Evolutionary conservation across 2,888 invertebrate species (phyloP), one percentile per base, ranked within the genome.

Genomic region (Tetragonula carbonaria): DNA sequence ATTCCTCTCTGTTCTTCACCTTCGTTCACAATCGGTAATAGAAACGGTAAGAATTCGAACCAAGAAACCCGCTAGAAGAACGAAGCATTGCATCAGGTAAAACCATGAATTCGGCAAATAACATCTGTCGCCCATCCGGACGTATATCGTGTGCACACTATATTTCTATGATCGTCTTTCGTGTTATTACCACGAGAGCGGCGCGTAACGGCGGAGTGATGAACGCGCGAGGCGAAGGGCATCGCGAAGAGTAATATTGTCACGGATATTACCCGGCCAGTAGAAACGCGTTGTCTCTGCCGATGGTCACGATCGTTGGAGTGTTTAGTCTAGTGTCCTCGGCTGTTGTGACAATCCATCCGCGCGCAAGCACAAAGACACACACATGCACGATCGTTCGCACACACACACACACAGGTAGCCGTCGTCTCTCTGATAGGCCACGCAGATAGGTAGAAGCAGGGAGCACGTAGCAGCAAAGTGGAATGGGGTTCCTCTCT

Each of bases 251-350:
- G 80, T 83, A 82, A 88, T 89, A 87, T 84, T 78, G 86, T 87
- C 89, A 87, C 71, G 88, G 84, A 92, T 91, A 90, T 92, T 92
- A 92, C 88, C 82, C 87, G 84, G 82, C 83, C 89, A 85, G 88
- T 90, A 86, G 89, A 88, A 91, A 90, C 89, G 88, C 91, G 87
- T 87, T 86, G 85, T 88, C 85, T 88, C 82, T 87, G 88, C 86
- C 91, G 89, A 88, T 89, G 92, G 91, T 91, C 92, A 91, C 92
- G 92, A 91, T 91, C 91, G 91, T 89, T 91, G 87, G 91, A 93
- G 92, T 93, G 93, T 93, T 93, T 93, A 93, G 93, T 92, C 93
- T 93, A 92, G 90, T 92, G 91, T 92, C 91, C 87, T 91, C 86
- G 85, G 89, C 88, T 93, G 92, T 93, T 93, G 92, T 93, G 93